These are phyloP conservation scores for Ptilonorhynchus violaceus DNA, from an alignment of 2,113 vertebrate genomes.

Conservation along the genomic window DNA sequence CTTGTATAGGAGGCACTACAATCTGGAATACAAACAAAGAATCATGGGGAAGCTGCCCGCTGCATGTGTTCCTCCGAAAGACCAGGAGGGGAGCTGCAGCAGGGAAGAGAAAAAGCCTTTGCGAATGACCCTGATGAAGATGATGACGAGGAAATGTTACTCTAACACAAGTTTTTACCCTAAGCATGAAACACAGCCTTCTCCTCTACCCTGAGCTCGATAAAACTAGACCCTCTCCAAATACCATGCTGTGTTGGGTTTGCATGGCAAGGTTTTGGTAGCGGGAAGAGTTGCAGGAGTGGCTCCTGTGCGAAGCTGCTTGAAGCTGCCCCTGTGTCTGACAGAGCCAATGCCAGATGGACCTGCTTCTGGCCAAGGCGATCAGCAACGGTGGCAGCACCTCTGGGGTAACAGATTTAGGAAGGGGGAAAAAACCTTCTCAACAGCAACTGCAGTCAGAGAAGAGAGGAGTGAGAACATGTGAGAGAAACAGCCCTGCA, in stretches of 20 bases:
- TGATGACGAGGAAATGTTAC: not conserved
- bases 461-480: not conserved
- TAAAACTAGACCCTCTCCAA: not conserved
- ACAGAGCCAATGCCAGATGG: rapidly evolving
- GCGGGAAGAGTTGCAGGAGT: rapidly evolving
- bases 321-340: not conserved
- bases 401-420: too few species aligned
- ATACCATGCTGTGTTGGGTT: not conserved
- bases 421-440: too few species aligned
- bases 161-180: not conserved
- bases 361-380: rapidly evolving
- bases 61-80: not conserved
- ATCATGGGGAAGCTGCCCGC: rapidly evolving
- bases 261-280: not conserved
- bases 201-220: not conserved
- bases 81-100: not conserved
- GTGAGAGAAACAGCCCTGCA: not conserved
- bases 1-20: not conserved
- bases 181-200: not conserved
- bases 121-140: not conserved
- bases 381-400: too few species aligned
- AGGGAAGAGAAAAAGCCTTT: not conserved
- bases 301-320: not conserved
- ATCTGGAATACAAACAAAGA: not conserved
- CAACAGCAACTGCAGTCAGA: not conserved